These are phyloP conservation scores for Polydrusus pterygomalis DNA, from an alignment of 2,888 invertebrate genomes.

Conservation along the genomic window DNA sequence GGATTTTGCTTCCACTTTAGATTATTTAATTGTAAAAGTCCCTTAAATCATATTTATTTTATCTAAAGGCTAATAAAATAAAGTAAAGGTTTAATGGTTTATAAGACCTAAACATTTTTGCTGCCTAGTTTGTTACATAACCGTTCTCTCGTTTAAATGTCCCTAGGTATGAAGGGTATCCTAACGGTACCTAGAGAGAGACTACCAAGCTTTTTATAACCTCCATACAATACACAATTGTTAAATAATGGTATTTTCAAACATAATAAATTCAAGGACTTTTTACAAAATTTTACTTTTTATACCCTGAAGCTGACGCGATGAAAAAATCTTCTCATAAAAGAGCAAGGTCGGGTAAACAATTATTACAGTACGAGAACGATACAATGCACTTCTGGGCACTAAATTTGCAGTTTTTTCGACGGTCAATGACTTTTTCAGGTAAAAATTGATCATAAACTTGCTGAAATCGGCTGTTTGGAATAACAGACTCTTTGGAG, in stretches of 20 bases:
- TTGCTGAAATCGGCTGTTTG: not conserved
- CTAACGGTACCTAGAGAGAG: not conserved
- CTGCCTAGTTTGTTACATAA: not conserved
- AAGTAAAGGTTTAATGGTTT: too few relatives aligned
- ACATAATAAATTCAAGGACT: slow-evolving; percentile 28
- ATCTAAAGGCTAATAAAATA: too few relatives aligned
- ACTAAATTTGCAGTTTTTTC: slow-evolving; percentile 22
- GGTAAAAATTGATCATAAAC: slow-evolving; percentile 24
- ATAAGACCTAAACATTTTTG: too few relatives aligned
- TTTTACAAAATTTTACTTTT: slow-evolving; percentile 21
- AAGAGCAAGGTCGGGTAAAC: slow-evolving; percentile 2
- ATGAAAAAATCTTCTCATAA: not conserved
- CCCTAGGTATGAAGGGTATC: not conserved
- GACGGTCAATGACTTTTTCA: slow-evolving; percentile 31
- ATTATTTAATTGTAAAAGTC: too few relatives aligned
- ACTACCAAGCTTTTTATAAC: slow-evolving; percentile 21
- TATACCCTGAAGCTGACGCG: not conserved
- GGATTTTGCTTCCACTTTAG: too few relatives aligned
- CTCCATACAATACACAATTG: slow-evolving; percentile 9
- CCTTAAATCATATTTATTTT: too few relatives aligned
- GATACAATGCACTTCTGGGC: not conserved
- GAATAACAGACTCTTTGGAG: not conserved
- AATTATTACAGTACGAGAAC: slow-evolving; percentile 18
- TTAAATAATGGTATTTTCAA: slow-evolving; percentile 17
- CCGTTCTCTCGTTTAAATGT: not conserved